Conservation (phyloP, 2,888 invertebrate genomes). For the Drosophila rellima region DNA sequence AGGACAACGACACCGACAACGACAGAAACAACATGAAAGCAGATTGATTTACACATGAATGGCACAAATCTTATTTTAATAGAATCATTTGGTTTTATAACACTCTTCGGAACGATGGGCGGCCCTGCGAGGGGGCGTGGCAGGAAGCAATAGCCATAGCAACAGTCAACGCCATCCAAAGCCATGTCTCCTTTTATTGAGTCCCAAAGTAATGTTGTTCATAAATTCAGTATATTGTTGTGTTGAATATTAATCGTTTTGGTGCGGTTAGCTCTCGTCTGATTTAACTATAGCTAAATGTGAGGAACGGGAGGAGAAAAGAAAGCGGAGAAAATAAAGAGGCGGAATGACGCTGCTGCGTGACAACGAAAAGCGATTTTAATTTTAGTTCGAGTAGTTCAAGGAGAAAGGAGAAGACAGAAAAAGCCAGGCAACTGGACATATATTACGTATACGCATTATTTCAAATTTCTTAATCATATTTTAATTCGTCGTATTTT, state of each 20-base stretch:
- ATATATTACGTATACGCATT: too few relatives aligned
- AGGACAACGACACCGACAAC: slow-evolving; percentile 16
- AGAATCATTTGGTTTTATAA: slow-evolving; percentile 78
- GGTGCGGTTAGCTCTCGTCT: slow-evolving; percentile 45
- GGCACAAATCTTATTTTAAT: slow-evolving; percentile 79
- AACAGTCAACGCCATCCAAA: slow-evolving; percentile 26
- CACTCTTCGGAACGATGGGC: slow-evolving; percentile 38
- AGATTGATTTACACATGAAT: slow-evolving; percentile 79
- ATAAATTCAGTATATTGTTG: slow-evolving; percentile 75
- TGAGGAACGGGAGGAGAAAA: not conserved
- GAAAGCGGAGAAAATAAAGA: too few relatives aligned
- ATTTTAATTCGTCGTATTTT: too few relatives aligned
- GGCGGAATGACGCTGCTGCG: too few relatives aligned
- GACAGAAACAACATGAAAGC: slow-evolving; percentile 55
- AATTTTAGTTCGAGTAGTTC: too few relatives aligned
- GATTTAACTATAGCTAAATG: slow-evolving; percentile 30
- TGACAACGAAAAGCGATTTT: too few relatives aligned
- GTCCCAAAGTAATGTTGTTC: slow-evolving; percentile 71
- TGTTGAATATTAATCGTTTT: slow-evolving; percentile 73
- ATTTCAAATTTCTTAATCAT: too few relatives aligned
- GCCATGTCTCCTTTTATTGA: slow-evolving; percentile 55
- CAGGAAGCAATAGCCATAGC: slow-evolving; percentile 9
- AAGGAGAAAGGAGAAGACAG: too few relatives aligned
- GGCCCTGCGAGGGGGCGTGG: not conserved
- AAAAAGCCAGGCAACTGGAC: too few relatives aligned